phyloP scores from a whole-genome alignment of 2,888 invertebrate genomes.

The Lepidocyrtoides sp. region DNA sequence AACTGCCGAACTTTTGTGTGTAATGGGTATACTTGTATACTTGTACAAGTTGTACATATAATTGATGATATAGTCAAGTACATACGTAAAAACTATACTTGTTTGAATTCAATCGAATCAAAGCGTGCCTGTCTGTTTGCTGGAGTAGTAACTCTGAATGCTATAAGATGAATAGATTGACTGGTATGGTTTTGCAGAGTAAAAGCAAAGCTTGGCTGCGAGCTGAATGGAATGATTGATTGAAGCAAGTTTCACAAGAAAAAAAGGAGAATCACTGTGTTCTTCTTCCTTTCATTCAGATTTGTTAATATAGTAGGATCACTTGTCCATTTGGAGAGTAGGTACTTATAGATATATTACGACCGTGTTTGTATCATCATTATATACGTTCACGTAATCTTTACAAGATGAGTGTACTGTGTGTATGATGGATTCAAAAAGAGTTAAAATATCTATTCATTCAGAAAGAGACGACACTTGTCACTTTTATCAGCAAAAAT shows the following conservation, averaged over 20 bases:
- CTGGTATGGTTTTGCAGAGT: background rate
- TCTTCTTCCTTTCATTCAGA: conserved; percentile 45
- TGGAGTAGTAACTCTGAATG: conserved; percentile 4
- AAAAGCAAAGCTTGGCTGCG: background rate
- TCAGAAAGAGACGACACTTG: background rate
- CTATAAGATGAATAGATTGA: background rate
- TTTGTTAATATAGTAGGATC: conserved; percentile 20
- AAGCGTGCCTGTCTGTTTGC: conserved; percentile 26
- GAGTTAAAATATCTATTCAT: conserved; percentile 56
- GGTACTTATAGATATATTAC: background rate
- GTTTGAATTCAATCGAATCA: conserved; percentile 9
- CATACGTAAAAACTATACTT: background rate
- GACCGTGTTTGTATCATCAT: background rate
- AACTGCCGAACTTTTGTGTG: conserved; percentile 35
- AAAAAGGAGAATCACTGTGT: conserved; percentile 36
- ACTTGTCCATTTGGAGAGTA: conserved; percentile 31
- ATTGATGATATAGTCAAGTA: background rate
- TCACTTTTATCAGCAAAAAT: conserved; percentile 50
- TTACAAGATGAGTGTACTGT: background rate
- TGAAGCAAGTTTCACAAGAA: conserved; percentile 62
- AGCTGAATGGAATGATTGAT: conserved; percentile 75
- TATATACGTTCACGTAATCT: background rate
- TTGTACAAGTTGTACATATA: background rate
- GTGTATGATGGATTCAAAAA: conserved; percentile 2
- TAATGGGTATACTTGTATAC: background rate